Base-by-base conservation (phyloP, 2,888 invertebrate species). In the Smittia sp. region DNA sequence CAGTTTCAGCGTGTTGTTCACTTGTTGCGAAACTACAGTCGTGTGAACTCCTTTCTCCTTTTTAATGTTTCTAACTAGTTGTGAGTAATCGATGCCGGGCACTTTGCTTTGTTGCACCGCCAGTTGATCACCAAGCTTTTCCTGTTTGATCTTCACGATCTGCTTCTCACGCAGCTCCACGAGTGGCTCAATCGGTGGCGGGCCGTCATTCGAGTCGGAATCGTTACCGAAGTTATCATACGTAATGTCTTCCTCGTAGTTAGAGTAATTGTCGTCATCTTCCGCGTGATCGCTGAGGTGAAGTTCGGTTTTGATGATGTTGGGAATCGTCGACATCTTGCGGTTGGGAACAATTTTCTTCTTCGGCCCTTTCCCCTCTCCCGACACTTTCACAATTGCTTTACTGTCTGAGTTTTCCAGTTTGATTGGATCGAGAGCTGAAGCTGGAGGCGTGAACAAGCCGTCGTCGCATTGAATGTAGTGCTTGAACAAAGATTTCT, bases 401-500 rank as follows among this genome's bases (percentile, higher is more conserved):
- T 18, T 4, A 18, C 20, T 2, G n/a, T 63, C 15, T 27, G 6
- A 2, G 20, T n/a, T 18, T 65, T 73, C 73, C 18, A 9, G 1
- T 24, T 73, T 73, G 1, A 73, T 25, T 22, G 24, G 63, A 65
- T 65, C 73, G 25, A 25, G 18, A 25, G 38, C 22, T 9, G 24
- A 27, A 1, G 32, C 39, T 6, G 65, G 73, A n/a, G 27, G 22
- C 9, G 32, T 13, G 41, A 65, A 65, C n/a, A 27, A 65, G 15
- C 39, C 73, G 1, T 74, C 38, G 7, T 58, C 46, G 73, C 77
- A 77, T 4, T 66, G 25, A 13, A 76, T 72, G 9, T 76, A 58
- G 67, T 77, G 77, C 27, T 75, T 76, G 24, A 75, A 58, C 15
- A 76, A 62, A 9, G 65, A 38, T 1, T 24, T 11, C 54, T 74